Percentiles rank a stretch among this genome's conserved stretches.
phyloP scores from a whole-genome alignment of 1,140 invertebrate genomes.

The Dufourea novaeangliae region DNA sequence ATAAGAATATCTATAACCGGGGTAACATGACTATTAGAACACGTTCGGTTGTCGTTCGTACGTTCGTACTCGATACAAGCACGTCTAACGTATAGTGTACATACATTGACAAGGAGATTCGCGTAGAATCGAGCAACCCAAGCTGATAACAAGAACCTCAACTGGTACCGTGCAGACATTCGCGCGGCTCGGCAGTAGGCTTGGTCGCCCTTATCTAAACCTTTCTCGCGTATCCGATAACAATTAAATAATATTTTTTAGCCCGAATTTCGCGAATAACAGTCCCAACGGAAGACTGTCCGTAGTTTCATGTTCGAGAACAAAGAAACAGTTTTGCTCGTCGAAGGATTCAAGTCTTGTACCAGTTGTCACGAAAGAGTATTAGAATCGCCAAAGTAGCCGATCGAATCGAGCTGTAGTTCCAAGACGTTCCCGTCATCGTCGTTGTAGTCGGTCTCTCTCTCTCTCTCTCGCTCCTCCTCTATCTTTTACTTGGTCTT shows the following conservation, averaged over 20 bases:
- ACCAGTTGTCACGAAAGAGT: conserved; percentile 22
- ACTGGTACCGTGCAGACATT: not conserved
- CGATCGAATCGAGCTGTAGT: conserved; percentile 27
- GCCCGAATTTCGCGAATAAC: too few relatives aligned
- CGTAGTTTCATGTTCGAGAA: not conserved
- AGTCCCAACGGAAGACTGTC: conserved; percentile 17
- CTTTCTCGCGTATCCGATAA: too few relatives aligned
- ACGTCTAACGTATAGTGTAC: conserved; percentile 61
- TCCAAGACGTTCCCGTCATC: conserved; percentile 7
- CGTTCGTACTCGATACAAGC: conserved; percentile 15
- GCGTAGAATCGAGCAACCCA: conserved; percentile 28
- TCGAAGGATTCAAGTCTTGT: not conserved
- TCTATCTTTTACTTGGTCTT: not conserved
- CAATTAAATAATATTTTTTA: too few relatives aligned
- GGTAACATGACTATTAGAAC: conserved; percentile 20
- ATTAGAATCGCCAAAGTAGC: conserved; percentile 49
- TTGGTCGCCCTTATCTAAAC: too few relatives aligned
- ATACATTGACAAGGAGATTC: conserved; percentile 55
- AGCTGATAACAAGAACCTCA: not conserved
- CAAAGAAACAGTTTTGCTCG: not conserved
- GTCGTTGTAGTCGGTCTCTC: not conserved
- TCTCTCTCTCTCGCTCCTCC: not conserved
- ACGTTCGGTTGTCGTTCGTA: conserved; percentile 41
- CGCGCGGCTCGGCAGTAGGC: not conserved
- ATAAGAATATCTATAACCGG: conserved; percentile 71